Evolutionary conservation across 2,797 vertebrate species (phyloP).

Genomic region (Acropternis orthonyx): DNA sequence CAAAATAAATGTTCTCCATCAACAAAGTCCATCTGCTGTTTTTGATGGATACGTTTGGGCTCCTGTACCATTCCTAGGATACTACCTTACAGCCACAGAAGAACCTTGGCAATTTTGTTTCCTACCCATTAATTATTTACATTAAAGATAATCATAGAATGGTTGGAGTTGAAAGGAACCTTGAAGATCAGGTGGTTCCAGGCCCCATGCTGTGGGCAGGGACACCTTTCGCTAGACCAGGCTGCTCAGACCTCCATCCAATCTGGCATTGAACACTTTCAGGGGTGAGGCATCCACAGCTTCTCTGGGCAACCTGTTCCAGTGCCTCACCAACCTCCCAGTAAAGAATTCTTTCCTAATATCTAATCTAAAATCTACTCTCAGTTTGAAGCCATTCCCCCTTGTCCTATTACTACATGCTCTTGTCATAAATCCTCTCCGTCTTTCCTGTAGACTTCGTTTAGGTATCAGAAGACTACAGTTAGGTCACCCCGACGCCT

Average conservation of each 20-base stretch:
- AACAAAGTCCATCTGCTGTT: background rate
- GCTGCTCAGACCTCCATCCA: background rate
- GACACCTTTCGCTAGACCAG: background rate
- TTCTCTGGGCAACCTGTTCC: background rate
- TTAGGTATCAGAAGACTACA: background rate
- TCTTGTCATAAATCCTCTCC: background rate
- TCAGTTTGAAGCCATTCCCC: background rate
- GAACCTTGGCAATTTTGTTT: background rate
- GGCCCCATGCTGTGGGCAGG: fast-evolving
- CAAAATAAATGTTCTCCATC: background rate
- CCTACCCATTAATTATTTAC: background rate
- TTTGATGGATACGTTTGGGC: background rate
- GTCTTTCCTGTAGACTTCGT: background rate
- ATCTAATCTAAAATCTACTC: background rate
- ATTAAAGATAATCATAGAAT: background rate
- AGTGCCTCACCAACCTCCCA: background rate
- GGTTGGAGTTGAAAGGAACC: background rate
- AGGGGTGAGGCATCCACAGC: background rate
- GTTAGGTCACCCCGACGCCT: background rate
- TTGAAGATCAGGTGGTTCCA: background rate
- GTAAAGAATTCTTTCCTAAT: background rate
- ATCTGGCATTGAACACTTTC: background rate
- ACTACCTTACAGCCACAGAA: background rate
- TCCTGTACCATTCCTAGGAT: background rate
- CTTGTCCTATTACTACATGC: background rate